Conservation (phyloP, 2,888 invertebrate genomes). For the Netelia melanura region DNA sequence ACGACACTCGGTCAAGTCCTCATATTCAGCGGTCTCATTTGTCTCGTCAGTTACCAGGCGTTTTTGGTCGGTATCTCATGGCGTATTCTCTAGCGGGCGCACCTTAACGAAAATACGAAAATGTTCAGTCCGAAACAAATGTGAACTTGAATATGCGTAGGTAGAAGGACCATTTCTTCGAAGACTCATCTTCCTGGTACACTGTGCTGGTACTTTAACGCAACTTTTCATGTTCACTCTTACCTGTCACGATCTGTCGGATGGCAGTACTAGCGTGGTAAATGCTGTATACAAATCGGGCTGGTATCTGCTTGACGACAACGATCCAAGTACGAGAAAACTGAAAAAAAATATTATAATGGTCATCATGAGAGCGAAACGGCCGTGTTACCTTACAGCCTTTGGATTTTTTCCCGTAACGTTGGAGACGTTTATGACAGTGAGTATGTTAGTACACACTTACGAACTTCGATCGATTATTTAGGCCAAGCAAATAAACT, state of each 20-base stretch:
- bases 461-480: background rate
- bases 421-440: slow-evolving; percentile 68
- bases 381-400: slow-evolving; percentile 67
- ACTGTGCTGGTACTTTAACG: slow-evolving; percentile 52
- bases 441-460: background rate
- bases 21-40: slow-evolving; percentile 69
- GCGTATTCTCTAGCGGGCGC: too few relatives aligned
- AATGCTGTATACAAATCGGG: slow-evolving; percentile 54
- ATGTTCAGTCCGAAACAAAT: background rate
- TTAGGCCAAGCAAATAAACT: too few relatives aligned
- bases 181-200: slow-evolving; percentile 57
- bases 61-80: slow-evolving; percentile 66
- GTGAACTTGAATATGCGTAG: slow-evolving; percentile 1
- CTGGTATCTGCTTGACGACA: slow-evolving; percentile 51
- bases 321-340: slow-evolving; percentile 9
- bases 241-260: slow-evolving; percentile 67
- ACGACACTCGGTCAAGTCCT: slow-evolving; percentile 70
- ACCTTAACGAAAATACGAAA: too few relatives aligned
- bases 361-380: slow-evolving; percentile 64
- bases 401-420: slow-evolving; percentile 69
- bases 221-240: slow-evolving; percentile 68
- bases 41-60: slow-evolving; percentile 72
- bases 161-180: slow-evolving; percentile 47
- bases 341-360: slow-evolving; percentile 67
- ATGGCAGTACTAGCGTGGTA: slow-evolving; percentile 48